These are phyloP conservation scores for Poeciliopsis turrubarensis DNA, from an alignment of 2,113 vertebrate species.

Conservation along the genomic window DNA sequence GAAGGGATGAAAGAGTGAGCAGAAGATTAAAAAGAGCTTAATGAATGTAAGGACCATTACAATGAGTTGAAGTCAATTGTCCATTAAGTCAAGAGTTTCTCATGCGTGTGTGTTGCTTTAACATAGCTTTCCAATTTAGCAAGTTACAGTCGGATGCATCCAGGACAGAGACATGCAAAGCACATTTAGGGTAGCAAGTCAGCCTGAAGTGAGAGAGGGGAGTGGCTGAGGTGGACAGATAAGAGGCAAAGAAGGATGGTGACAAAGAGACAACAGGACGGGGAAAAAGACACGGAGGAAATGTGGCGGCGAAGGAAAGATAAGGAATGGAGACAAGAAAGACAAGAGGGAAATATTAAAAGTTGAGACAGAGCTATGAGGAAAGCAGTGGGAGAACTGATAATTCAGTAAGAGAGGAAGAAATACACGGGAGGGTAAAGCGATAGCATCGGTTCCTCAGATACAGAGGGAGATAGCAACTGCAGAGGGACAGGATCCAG, in stretches of 20 bases:
- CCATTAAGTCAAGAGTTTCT: conserved; percentile 75
- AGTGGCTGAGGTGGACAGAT: conserved; percentile 39
- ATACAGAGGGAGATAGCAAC: conserved; percentile 60
- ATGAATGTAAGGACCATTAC: conserved; percentile 71
- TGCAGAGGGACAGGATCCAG: conserved; percentile 62
- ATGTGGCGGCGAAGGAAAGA: conserved; percentile 42
- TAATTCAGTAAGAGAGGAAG: conserved; percentile 60
- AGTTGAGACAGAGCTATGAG: conserved; percentile 39
- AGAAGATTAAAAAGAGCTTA: conserved; percentile 55
- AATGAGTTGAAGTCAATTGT: conserved; percentile 72
- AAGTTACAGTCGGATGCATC: conserved; percentile 69
- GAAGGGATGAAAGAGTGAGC: conserved; percentile 32
- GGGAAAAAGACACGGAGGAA: conserved; percentile 44
- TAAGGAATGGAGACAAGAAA: conserved; percentile 27
- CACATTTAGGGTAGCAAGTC: conserved; percentile 33
- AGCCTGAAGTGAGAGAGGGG: conserved; percentile 36
- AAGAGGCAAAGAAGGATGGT: conserved; percentile 28
- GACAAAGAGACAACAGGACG: conserved; percentile 19
- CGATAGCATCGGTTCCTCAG: conserved; percentile 67
- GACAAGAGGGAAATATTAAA: conserved; percentile 51
- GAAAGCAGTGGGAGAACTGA: conserved; percentile 37
- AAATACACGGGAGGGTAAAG: conserved; percentile 58
- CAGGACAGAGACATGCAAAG: conserved; percentile 59
- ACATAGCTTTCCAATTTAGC: conserved; percentile 75
- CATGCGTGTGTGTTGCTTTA: conserved; percentile 67